Base-by-base conservation (phyloP, 2,888 invertebrate genomes). In the Meiosimyza decipiens region DNA sequence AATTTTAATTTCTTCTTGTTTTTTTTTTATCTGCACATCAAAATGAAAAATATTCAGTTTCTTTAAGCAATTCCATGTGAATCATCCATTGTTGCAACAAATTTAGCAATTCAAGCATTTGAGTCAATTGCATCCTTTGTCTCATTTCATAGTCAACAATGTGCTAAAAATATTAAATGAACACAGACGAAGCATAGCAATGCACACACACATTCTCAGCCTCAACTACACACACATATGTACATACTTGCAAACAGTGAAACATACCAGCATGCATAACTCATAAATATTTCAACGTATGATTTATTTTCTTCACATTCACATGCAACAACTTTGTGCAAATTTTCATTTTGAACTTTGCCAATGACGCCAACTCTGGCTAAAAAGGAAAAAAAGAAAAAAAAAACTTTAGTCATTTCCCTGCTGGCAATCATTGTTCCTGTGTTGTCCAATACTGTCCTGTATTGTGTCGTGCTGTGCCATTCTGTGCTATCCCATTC, bases 101-200 rank as follows among this genome's bases (percentile, higher is more conserved):
- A 72, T 68, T 67, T 63, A 73, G 65, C 64, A 60, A 59, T 71
- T 73, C 70, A 71, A 71, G 54, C 67, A 47, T 59, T 68, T 71
- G 73, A 73, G 68, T 72, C 65, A 62, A 51, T 40, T 40, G 40
- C 40, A 40, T 40, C 40, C 40, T 40, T 40, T 40, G 40, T 40
- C 40, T 59, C 60, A 55, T 71, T 68, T 33, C 4, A 50, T 18
- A 65, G 59, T 59, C 59, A 59, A 59, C 49, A 68, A 16, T 57
- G 6, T 15, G 57, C 12, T 15, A 12, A 57, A 28, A 59, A 68
- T 51, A 68, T 57, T 57, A 62, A 59, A 62, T 52, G 49, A 49
- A 51, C 40, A 40, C 60, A 68, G 54, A 69, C 63, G 68, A 65
- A 64, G 59, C 69, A 16, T 5, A 4, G 40, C 9, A 40, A 6